Base-by-base conservation (phyloP, 2,888 invertebrate species). In the Atrina japonica region DNA sequence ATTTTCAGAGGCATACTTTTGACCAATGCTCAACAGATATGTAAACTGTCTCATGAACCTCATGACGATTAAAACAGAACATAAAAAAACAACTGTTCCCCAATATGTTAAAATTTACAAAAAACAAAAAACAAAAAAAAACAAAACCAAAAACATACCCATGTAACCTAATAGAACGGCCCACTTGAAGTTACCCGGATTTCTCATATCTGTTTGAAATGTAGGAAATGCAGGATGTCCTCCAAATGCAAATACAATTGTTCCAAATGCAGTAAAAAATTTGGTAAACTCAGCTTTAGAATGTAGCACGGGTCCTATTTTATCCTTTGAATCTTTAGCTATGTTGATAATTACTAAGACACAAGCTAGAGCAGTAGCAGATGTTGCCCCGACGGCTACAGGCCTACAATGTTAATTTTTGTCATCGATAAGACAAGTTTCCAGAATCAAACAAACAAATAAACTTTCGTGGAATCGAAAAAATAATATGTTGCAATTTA, bases 191-290 rank as follows among this genome's bases (percentile, higher is more conserved):
- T 94, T 93, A 1, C 92, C 91, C 76, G 95, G 95, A 75, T 95
- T 93, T 75, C 93, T 93, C 97, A 97, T 97, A 89, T 97, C 97
- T 75, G 96, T 95, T 91, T 97, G 97, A 59, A 97, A 94, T 0
- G 97, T 97, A 77, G 97, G 93, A 84, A 97, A 93, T 86, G 94
- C 93, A 0, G 94, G 93, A 6, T 94, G 94, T 2, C 95, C 95
- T 5, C 94, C 94, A 84, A 94, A 94, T 0, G 94, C 93, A 86
- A 94, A 95, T 88, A 94, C 91, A 68, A 95, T 93, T 7, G 93
- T 94, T 7, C 95, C 94, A 83, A 94, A 93, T 0, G 94, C 93
- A 30, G 94, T 88, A 88, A 94, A 94, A 89, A 95, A 94, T 74
- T 93, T 93, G 69, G 91, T 90, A 85, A 94, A 93, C 9, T 77